Percentiles rank a stretch among this genome's conserved stretches.
Conservation (phyloP, 2,888 invertebrate species). For the Caenorhabditis macrosperma region DNA sequence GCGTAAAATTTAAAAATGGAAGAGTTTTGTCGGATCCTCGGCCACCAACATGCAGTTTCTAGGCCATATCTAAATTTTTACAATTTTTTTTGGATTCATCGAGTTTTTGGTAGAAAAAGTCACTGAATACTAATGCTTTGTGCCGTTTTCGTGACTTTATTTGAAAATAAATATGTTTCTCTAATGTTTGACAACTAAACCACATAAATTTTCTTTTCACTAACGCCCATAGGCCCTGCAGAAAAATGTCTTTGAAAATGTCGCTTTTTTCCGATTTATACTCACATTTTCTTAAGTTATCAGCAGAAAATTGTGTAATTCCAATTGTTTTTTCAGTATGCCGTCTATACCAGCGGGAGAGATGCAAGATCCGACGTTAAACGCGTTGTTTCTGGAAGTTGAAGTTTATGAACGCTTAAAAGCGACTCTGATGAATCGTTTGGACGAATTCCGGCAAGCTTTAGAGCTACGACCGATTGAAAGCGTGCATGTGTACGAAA, state of each 20-base stretch:
- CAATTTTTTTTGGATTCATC: neutral
- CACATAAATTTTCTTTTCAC: too few relatives aligned
- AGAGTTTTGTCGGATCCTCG: constrained; percentile 8
- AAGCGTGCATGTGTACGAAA: constrained; percentile 10
- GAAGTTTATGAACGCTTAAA: neutral
- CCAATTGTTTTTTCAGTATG: too few relatives aligned
- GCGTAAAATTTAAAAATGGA: neutral
- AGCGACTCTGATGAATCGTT: neutral
- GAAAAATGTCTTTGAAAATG: too few relatives aligned
- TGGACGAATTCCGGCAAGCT: constrained; percentile 7
- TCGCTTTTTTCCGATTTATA: too few relatives aligned
- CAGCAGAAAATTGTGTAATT: too few relatives aligned
- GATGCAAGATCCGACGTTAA: neutral
- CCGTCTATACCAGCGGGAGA: too few relatives aligned
- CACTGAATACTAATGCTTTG: too few relatives aligned
- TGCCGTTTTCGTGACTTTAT: too few relatives aligned
- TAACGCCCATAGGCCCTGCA: too few relatives aligned
- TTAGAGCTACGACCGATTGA: neutral
- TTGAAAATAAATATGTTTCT: too few relatives aligned
- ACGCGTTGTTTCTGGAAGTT: neutral
- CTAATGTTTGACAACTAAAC: too few relatives aligned
- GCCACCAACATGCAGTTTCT: neutral
- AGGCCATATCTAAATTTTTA: neutral
- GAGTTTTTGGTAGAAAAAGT: neutral
- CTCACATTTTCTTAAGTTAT: too few relatives aligned